Conservation (phyloP, 2,113 vertebrate species). For the Buteo buteo region DNA sequence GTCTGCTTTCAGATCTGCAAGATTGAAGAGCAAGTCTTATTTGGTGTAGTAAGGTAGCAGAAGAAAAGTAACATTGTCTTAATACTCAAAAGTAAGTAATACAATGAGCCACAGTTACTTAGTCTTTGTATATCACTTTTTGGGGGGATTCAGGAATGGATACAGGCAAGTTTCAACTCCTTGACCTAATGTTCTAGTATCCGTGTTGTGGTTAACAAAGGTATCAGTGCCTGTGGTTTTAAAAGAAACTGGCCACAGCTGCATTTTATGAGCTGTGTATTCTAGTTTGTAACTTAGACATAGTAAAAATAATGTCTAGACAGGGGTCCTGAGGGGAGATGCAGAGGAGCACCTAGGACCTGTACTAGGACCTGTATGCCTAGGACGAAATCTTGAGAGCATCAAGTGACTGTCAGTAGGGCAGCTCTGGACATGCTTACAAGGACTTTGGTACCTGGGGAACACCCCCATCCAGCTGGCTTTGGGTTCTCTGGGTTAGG, state of each 20-base stretch:
- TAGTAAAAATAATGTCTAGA: background rate
- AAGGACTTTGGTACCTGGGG: background rate
- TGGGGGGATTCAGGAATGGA: background rate
- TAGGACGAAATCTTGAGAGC: background rate
- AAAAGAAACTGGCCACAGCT: background rate
- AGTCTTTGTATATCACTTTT: background rate
- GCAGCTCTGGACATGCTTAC: background rate
- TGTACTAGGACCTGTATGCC: background rate
- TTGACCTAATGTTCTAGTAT: background rate
- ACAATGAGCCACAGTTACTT: background rate
- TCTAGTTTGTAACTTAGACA: background rate
- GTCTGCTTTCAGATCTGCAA: background rate
- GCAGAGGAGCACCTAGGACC: background rate
- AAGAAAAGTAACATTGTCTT: background rate
- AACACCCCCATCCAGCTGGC: background rate
- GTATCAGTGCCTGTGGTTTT: background rate
- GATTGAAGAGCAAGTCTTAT: background rate
- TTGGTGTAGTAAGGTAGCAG: background rate
- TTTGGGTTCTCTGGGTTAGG: background rate
- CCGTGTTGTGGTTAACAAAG: background rate
- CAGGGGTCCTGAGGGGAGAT: background rate
- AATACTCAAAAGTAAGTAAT: background rate
- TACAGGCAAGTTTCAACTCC: background rate
- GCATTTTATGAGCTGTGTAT: background rate
- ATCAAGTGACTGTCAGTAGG: background rate